Evolutionary conservation across 2,113 vertebrate species (phyloP).

Genomic region (Oceanodroma tethys): DNA sequence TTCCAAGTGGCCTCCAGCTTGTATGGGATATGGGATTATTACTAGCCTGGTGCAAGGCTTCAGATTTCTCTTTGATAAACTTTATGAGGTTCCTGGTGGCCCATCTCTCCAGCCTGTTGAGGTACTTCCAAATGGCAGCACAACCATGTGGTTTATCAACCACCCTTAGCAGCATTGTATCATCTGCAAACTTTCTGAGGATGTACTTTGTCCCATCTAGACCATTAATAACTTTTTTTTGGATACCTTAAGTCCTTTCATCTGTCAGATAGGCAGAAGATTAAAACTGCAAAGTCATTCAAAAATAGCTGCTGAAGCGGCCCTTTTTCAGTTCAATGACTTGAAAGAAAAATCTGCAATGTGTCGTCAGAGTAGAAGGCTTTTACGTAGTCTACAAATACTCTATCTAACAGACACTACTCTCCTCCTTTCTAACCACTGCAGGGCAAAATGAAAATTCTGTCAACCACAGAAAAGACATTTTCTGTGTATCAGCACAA

Average conservation of each 20-base stretch:
- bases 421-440: neutral
- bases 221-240: neutral
- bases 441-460: slow-evolving; percentile 5
- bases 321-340: neutral
- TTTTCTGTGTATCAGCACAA: slow-evolving; percentile 63
- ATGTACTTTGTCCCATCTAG: neutral
- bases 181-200: neutral
- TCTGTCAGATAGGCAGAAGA: neutral
- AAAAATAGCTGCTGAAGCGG: slow-evolving; percentile 10
- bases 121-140: neutral
- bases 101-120: neutral
- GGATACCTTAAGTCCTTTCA: neutral
- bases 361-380: neutral
- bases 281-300: neutral
- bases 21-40: neutral
- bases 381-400: neutral
- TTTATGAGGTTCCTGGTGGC: neutral
- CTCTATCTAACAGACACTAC: neutral
- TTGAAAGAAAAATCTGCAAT: neutral
- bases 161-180: neutral
- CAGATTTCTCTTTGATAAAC: neutral
- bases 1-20: neutral
- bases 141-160: neutral
- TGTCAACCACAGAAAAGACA: neutral
- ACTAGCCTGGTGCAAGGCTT: neutral